These are phyloP conservation scores for Lepilemur ruficaudatus DNA, from an alignment of 2,797 vertebrate species.

Conservation along the genomic window DNA sequence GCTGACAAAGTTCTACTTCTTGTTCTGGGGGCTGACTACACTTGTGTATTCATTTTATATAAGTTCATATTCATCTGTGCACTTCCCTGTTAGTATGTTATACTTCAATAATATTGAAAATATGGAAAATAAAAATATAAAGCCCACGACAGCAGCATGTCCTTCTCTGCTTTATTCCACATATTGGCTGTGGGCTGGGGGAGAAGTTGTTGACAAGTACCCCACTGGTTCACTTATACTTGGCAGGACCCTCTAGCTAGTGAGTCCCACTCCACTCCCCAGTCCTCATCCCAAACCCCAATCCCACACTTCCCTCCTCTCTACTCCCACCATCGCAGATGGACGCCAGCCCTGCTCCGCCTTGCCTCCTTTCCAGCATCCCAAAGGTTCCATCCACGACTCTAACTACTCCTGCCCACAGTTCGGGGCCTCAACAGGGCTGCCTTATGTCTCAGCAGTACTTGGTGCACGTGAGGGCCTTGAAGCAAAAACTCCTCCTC, in stretches of 20 bases:
- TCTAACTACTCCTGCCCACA: neutral
- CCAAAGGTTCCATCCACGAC: neutral
- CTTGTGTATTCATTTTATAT: neutral
- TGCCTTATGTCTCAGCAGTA: fast-evolving
- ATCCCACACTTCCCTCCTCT: neutral
- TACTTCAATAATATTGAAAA: neutral
- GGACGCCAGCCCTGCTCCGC: neutral
- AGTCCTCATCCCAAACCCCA: neutral
- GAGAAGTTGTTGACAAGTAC: neutral
- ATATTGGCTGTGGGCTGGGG: neutral
- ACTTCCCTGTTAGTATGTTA: neutral
- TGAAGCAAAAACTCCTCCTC: neutral
- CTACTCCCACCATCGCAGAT: neutral
- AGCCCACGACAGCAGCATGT: neutral
- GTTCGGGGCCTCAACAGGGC: too few species aligned
- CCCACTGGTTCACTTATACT: neutral
- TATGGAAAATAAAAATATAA: neutral
- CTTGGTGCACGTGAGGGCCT: neutral
- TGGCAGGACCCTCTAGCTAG: neutral
- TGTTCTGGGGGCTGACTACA: neutral
- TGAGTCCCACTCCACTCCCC: neutral
- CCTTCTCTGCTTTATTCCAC: neutral
- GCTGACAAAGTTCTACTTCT: neutral
- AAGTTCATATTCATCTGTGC: neutral
- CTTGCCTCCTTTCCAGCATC: neutral